Evolutionary conservation across 2,888 invertebrate species (phyloP), one percentile per base, ranked within the genome.

Genomic region (Morinoia aosen): DNA sequence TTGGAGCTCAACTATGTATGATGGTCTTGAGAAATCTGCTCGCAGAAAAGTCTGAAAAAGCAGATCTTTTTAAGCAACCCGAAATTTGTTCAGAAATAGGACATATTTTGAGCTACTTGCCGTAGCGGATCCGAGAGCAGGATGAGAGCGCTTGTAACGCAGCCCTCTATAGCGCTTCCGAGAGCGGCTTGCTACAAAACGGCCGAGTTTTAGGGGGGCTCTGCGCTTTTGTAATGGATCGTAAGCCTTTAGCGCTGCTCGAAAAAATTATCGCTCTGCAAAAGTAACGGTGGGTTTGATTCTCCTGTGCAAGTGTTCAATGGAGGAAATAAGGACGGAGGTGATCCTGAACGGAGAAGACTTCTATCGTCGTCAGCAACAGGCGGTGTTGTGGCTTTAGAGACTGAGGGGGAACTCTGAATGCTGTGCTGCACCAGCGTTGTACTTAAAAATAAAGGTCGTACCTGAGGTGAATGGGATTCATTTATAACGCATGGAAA

Each of bases 241-340:
- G 76, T 76, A 76, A 76, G 76, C 76, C 76, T 76, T 76, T 76
- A 76, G 76, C 76, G 33, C 25, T 76, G 76, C 76, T 76, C 76
- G 76, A 76, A 10, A 76, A 76, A 76, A 76, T 76, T 76, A 33
- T 76, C 76, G 25, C 76, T 76, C 25, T 76, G 76, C 76, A 76
- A 33, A 76, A 76, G 76, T 76, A 76, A 76, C 76, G 33, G 76
- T 33, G 76, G 25, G 76, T 76, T 76, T 19, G 25, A 76, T 76
- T 76, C 76, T 33, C 76, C 76, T 10, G 25, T 76, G 3, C 25
- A 76, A 76, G 76, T 76, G 33, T 33, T 33, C 33, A 76, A 33
- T 33, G 25, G 76, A 33, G 76, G 76, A 33, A 76, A 76, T 76
- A 76, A 76, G 61, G 25, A 16, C 76, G 76, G 25, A 25, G 76